Conservation (phyloP, 1,140 invertebrate species). For the Drosophila orena region DNA sequence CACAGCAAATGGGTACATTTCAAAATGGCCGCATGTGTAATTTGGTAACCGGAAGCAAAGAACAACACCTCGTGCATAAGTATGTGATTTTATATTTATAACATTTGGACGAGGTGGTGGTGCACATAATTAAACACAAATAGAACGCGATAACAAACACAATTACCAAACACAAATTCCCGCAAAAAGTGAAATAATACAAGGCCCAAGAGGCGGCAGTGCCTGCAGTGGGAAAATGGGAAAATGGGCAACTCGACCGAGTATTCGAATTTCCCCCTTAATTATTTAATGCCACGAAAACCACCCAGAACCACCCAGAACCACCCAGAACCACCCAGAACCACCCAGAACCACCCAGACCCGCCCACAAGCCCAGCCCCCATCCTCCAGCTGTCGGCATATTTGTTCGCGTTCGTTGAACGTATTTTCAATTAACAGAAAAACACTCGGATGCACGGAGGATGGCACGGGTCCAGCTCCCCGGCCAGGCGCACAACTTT, state of each 20-base stretch:
- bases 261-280: slow-evolving; percentile 52
- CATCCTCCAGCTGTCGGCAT: slow-evolving; percentile 29
- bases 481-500: slow-evolving; percentile 41
- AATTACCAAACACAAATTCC: slow-evolving; percentile 46
- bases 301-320: not conserved
- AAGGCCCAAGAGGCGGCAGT: slow-evolving; percentile 40
- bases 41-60: not conserved
- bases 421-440: slow-evolving; percentile 78
- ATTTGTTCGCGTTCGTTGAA: slow-evolving; percentile 67
- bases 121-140: slow-evolving; percentile 59
- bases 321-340: not conserved
- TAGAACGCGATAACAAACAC: slow-evolving; percentile 36
- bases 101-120: slow-evolving; percentile 44
- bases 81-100: slow-evolving; percentile 44
- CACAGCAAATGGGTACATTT: slow-evolving; percentile 2
- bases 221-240: slow-evolving; percentile 1
- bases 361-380: not conserved
- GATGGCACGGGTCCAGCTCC: slow-evolving; percentile 10
- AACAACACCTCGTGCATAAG: slow-evolving; percentile 10
- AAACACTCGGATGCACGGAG: slow-evolving; percentile 34
- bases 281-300: slow-evolving; percentile 64
- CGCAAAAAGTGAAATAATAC: slow-evolving; percentile 45
- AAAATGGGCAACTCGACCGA: slow-evolving; percentile 3
- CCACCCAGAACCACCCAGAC: not conserved
- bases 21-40: slow-evolving; percentile 4